Evolutionary conservation across 2,888 invertebrate species (phyloP).

Genomic region (Alentia gelatinosa): DNA sequence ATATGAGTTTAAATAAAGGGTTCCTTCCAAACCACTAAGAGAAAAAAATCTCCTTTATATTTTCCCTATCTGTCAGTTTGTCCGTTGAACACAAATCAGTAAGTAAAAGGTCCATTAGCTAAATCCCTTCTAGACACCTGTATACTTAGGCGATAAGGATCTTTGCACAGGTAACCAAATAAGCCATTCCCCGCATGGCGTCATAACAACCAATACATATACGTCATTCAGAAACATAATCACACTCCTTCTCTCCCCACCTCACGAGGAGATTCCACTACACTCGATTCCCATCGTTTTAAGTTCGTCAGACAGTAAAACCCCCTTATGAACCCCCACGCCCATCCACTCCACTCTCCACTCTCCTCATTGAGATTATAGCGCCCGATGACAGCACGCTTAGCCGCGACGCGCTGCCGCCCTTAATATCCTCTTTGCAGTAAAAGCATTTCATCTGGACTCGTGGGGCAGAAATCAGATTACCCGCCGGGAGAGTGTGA

Average conservation of each 20-base stretch:
- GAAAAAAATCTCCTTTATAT: no score
- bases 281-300: neutral
- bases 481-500: neutral
- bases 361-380: slow-evolving; percentile 15
- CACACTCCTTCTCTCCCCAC: neutral
- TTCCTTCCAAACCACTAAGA: no score
- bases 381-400: neutral
- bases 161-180: neutral
- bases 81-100: no score
- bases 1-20: no score
- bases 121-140: no score
- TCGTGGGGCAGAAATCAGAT: neutral
- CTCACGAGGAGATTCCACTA: neutral
- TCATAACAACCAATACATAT: neutral
- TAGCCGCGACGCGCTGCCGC: neutral
- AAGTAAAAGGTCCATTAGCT: no score
- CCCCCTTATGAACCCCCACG: neutral
- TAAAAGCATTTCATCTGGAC: slow-evolving; percentile 2
- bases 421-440: neutral
- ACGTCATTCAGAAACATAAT: neutral
- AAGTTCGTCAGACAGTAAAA: slow-evolving; percentile 17
- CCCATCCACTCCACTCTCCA: neutral
- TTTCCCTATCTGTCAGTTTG: no score
- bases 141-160: neutral
- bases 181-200: neutral